Percentiles rank a stretch among this genome's conserved stretches.
These are phyloP conservation scores for Drosophila acutilabella DNA, from an alignment of 2,888 invertebrate species.

Conservation along the genomic window DNA sequence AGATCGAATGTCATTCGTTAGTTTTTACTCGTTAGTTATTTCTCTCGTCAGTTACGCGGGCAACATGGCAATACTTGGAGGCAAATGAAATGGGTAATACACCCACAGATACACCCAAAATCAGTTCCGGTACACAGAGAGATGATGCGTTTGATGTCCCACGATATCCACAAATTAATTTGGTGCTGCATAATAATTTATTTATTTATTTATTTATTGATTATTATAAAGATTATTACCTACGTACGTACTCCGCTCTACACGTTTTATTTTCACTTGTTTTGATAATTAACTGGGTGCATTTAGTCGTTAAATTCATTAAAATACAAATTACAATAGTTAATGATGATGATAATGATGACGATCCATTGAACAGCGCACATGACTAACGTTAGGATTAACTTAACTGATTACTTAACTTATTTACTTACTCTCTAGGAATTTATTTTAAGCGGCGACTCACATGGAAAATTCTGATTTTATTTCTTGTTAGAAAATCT, in stretches of 20 bases:
- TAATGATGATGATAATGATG: conserved; percentile 2
- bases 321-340: conserved; percentile 29
- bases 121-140: conserved; percentile 29
- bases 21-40: conserved; percentile 28
- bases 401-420: conserved; percentile 28
- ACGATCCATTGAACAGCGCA: conserved; percentile 26
- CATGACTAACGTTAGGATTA: conserved; percentile 62
- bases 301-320: conserved; percentile 65
- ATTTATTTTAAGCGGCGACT: conserved; percentile 30
- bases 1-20: conserved; percentile 13
- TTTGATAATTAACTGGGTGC: conserved; percentile 58
- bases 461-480: conserved; percentile 8
- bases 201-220: conserved; percentile 46
- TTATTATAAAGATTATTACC: conserved; percentile 12
- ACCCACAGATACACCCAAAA: neutral
- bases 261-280: conserved; percentile 16
- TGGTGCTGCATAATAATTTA: conserved; percentile 60
- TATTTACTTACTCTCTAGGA: conserved; percentile 59
- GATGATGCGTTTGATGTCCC: conserved; percentile 31
- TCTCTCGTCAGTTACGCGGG: conserved; percentile 71
- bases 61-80: conserved; percentile 77
- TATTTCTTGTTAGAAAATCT: conserved; percentile 4
- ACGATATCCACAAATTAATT: conserved; percentile 27
- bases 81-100: conserved; percentile 17
- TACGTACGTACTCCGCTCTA: neutral